Conservation (phyloP, 92 coral and sea anemone genomes). For the Siderastrea radians region DNA sequence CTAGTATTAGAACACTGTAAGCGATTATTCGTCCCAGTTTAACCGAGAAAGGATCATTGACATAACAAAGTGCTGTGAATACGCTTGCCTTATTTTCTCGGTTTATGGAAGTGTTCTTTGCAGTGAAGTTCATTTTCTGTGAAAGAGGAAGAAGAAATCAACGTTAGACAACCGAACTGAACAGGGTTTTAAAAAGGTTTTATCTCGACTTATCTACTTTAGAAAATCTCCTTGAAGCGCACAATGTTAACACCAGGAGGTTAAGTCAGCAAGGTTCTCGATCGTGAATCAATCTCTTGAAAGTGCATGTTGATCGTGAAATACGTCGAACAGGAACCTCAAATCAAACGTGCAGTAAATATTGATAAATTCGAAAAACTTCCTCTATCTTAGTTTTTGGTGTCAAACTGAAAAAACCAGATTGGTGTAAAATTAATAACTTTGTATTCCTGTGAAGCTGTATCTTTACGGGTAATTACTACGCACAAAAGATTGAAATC, state of each 20-base stretch:
- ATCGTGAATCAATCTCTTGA: no score
- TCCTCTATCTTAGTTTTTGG: not conserved
- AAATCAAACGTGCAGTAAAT: no score
- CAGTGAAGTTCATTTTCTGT: conserved; percentile 29
- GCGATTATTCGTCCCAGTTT: conserved; percentile 25
- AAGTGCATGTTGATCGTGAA: no score
- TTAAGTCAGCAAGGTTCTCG: no score
- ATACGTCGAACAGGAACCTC: not conserved
- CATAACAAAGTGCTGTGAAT: conserved; percentile 16
- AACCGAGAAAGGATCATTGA: conserved; percentile 3
- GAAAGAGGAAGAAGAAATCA: not conserved
- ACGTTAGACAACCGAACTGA: not conserved
- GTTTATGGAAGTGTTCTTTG: not conserved
- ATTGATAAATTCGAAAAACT: not conserved
- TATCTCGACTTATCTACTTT: not conserved
- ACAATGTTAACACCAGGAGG: no score
- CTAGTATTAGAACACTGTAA: conserved; percentile 37
- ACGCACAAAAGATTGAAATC: no score
- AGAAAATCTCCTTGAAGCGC: not conserved
- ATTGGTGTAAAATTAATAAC: no score
- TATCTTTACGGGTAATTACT: no score
- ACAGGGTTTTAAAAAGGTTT: not conserved
- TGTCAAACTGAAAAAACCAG: not conserved
- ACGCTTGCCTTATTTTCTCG: not conserved
- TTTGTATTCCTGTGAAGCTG: no score